Evolutionary conservation across 2,888 invertebrate species (phyloP), one percentile per base, ranked within the genome.

Genomic region (Calameuta filiformis): DNA sequence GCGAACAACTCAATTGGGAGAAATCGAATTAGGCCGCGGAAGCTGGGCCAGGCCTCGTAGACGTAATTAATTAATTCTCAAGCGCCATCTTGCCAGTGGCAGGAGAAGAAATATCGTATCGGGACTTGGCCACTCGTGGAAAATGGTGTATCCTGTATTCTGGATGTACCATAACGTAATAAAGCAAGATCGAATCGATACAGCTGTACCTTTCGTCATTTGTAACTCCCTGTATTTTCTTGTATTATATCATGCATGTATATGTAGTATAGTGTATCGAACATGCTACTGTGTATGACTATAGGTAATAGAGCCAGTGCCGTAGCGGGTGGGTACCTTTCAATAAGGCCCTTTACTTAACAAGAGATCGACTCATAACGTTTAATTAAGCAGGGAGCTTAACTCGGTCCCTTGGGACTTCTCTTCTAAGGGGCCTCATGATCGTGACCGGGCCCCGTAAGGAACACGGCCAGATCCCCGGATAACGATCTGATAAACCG

Each of bases 401-500:
- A 40, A 40, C 40, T 40, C 84, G 84, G 86, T 86, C 83, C 82
- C 75, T 76, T 74, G 81, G 80, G 77, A 71, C 75, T 40, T 40
- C 15, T 40, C 40, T 40, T 40, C 15, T 40, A 40, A 73, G 82
- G 78, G 79, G 76, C 78, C 84, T 82, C 87, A 84, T 82, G 88
- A 87, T 91, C 91, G 91, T 91, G 91, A 91, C 91, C 90, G 89
- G 88, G 87, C 85, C 83, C 85, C 86, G 79, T 86, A 86, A 86
- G 87, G 88, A 91, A 89, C 89, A 90, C 90, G 89, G 89, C 87
- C 91, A 90, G 91, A 91, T 91, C 87, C 83, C 79, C 73, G 87
- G 91, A 91, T 91, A 91, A 87, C 84, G 81, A 90, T 91, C 91
- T 88, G 91, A 91, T 91, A 91, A 90, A 87, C 85, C 86, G 89